Base-by-base conservation (phyloP, 2,888 invertebrate species). In the Leptopilina drosophilae region DNA sequence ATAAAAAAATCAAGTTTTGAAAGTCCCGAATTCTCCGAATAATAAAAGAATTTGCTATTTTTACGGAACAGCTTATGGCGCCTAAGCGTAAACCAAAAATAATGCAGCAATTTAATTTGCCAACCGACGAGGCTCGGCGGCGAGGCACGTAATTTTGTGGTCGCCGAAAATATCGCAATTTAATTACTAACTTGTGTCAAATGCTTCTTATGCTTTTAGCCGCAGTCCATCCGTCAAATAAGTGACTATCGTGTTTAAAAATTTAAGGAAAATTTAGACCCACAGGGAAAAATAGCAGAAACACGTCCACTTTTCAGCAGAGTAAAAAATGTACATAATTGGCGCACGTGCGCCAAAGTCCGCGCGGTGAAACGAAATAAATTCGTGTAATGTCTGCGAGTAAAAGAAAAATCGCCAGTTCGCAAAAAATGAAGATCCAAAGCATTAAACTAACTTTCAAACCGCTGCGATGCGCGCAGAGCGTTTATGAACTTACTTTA, bases 361-460 rank as follows among this genome's bases (percentile, higher is more conserved):
- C n/a, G 53, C n/a, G 69, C 8, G 46, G 56, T 53, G 69, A n/a
- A n/a, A 53, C 73, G 73, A n/a, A 56, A 73, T 73, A 56, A 73
- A 73, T 26, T 73, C n/a, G n/a, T n/a, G 56, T n/a, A 73, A 8
- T 73, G 73, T 33, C 56, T 40, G 73, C 33, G 33, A 56, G 33
- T 14, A 64, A 33, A 56, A 56, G 56, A 56, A 73, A 56, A 73
- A 73, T 40, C 5, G n/a, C 73, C 33, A 33, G 33, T 73, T 33
- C 12, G 20, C 0, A 73, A 73, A 73, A 73, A 73, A 73, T 73
- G 56, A n/a, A 40, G 33, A 73, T 53, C 56, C n/a, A 15, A 56
- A 73, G 11, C 73, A 73, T 73, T 56, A 73, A 73, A 73, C 73
- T 73, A 73, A 73, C 73, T 56, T 56, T 73, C 56, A 73, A 56